phyloP scores from a whole-genome alignment of 2,888 invertebrate genomes.

The Pollenia labialis region DNA sequence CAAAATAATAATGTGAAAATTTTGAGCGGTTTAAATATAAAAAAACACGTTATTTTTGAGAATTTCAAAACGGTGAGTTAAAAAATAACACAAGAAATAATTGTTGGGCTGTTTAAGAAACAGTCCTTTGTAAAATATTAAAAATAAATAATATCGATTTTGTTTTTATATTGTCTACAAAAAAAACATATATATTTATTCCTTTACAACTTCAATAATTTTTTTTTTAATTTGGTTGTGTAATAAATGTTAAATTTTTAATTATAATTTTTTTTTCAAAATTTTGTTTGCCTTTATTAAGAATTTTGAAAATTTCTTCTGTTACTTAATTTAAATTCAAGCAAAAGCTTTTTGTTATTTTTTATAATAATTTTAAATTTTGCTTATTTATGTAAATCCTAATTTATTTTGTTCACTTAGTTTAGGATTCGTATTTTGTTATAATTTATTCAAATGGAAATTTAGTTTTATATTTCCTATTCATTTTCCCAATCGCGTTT shows the following conservation, averaged over 20 bases:
- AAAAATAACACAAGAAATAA: constrained; percentile 65
- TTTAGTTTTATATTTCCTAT: neutral
- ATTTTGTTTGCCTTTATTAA: constrained; percentile 46
- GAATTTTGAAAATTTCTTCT: constrained; percentile 37
- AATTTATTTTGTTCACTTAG: constrained; percentile 16
- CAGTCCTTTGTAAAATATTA: constrained; percentile 62
- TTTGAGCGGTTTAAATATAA: constrained; percentile 70
- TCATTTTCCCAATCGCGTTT: neutral
- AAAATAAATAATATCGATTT: constrained; percentile 49
- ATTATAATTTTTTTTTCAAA: constrained; percentile 37
- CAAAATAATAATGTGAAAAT: constrained; percentile 72
- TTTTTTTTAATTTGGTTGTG: constrained; percentile 51
- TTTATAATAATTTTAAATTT: constrained; percentile 37
- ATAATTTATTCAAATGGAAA: constrained; percentile 32
- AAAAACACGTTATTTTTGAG: constrained; percentile 71
- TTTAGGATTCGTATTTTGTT: constrained; percentile 18
- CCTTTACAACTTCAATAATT: constrained; percentile 42
- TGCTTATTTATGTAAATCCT: constrained; percentile 30
- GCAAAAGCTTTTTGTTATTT: constrained; percentile 46
- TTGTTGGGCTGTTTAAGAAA: constrained; percentile 44
- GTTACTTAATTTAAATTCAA: constrained; percentile 25
- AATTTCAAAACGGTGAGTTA: constrained; percentile 73
- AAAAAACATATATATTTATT: constrained; percentile 69
- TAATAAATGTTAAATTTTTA: constrained; percentile 51
- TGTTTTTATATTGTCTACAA: constrained; percentile 45